phyloP scores from a whole-genome alignment of 53 echinoderm and acorn worm genomes.

The Paracentrotus lividus region DNA sequence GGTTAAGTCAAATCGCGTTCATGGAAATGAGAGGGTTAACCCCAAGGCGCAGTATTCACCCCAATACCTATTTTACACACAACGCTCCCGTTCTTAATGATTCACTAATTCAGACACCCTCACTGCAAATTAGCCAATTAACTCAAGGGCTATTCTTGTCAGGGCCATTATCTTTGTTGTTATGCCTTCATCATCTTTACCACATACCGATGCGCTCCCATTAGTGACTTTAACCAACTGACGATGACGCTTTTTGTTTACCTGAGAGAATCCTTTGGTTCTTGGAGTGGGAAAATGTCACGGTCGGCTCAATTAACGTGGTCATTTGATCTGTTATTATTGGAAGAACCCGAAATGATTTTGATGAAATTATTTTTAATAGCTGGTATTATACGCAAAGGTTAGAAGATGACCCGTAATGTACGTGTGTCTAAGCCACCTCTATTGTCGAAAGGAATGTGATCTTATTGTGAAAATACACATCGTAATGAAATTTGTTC shows the following conservation, averaged over 20 bases:
- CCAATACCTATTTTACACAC: background rate
- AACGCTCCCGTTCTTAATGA: background rate
- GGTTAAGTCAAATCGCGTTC: background rate
- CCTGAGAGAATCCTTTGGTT: background rate
- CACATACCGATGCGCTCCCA: background rate
- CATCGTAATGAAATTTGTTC: too few relatives aligned
- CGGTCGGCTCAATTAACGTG: background rate
- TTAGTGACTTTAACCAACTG: background rate
- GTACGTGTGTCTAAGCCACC: too few relatives aligned
- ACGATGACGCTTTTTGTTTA: background rate
- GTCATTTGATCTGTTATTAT: background rate
- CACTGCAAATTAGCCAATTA: slow-evolving; percentile 21
- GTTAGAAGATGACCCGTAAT: too few relatives aligned
- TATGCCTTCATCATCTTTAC: background rate
- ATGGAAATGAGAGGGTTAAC: background rate
- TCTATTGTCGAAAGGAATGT: too few relatives aligned
- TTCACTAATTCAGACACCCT: background rate
- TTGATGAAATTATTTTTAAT: background rate
- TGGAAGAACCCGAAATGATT: background rate
- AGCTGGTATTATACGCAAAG: background rate
- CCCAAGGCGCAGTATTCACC: background rate
- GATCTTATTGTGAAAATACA: too few relatives aligned
- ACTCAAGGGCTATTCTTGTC: slow-evolving; percentile 15
- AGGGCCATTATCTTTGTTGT: background rate
- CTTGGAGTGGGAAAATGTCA: slow-evolving; percentile 10